phyloP scores from a whole-genome alignment of 2,888 invertebrate genomes.

The Callyntrura sp. region DNA sequence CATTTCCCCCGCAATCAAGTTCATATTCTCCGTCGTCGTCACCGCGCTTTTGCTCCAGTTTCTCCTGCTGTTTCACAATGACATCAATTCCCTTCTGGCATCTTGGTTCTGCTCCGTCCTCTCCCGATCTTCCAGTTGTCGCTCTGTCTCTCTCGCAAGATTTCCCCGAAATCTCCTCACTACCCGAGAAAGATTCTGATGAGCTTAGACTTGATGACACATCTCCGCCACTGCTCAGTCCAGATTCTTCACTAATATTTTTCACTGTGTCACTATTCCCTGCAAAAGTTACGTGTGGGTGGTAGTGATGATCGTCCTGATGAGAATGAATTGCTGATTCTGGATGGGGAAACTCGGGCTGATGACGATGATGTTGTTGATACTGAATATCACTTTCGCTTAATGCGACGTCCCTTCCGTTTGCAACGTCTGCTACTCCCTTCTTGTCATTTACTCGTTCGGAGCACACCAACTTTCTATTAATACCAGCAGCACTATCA shows the following conservation, averaged over 20 bases:
- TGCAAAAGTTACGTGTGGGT: constrained; percentile 56
- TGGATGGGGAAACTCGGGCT: constrained; percentile 17
- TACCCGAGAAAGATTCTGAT: constrained; percentile 75
- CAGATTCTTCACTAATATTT: constrained; percentile 75
- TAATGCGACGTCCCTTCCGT: constrained; percentile 38
- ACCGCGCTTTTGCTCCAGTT: constrained; percentile 21
- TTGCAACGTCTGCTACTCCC: constrained; percentile 21
- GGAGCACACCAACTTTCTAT: constrained; percentile 48
- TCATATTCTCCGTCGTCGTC: constrained; percentile 28
- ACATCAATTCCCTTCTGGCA: constrained; percentile 69
- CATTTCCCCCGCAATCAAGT: constrained; percentile 38
- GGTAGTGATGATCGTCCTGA: constrained; percentile 32
- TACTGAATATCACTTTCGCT: constrained; percentile 25
- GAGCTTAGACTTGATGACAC: constrained; percentile 77
- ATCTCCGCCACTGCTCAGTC: constrained; percentile 73
- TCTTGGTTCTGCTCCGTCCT: not conserved
- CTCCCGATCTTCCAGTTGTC: constrained; percentile 59
- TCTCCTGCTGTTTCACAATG: constrained; percentile 45
- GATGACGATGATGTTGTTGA: not conserved
- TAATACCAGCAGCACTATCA: not conserved
- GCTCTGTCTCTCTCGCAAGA: constrained; percentile 56
- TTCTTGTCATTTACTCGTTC: constrained; percentile 60
- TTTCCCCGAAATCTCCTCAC: constrained; percentile 74
- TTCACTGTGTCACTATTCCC: constrained; percentile 64
- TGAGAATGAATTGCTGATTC: constrained; percentile 57